phyloP scores from a whole-genome alignment of 2,797 vertebrate species.

The Sciurus carolinensis region DNA sequence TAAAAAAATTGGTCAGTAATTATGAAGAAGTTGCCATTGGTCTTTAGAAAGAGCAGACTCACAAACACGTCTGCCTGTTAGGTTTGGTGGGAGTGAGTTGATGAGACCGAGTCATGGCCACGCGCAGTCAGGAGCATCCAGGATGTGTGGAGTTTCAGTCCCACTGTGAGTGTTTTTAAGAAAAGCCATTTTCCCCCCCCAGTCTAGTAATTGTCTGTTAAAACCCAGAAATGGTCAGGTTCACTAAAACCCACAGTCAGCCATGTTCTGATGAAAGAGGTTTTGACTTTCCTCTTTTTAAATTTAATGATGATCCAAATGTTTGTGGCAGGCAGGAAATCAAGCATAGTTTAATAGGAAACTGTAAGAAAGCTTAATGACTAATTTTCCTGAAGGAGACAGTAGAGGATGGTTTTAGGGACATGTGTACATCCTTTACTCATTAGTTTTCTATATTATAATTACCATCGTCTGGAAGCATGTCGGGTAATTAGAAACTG shows the following conservation, averaged over 20 bases:
- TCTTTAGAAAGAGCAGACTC: background rate
- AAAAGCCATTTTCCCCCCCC: background rate
- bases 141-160: background rate
- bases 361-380: constrained; percentile 46
- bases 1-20: background rate
- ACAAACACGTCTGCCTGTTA: accelerated
- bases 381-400: background rate
- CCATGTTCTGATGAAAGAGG: background rate
- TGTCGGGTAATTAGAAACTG: background rate
- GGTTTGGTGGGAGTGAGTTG: background rate
- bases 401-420: background rate
- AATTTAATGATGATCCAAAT: background rate
- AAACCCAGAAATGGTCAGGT: background rate
- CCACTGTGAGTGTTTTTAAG: background rate
- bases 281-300: background rate
- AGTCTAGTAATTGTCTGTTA: background rate
- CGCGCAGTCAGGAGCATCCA: accelerated
- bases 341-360: background rate
- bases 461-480: background rate
- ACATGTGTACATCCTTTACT: background rate
- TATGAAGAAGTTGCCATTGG: background rate
- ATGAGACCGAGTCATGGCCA: accelerated
- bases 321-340: constrained; percentile 55
- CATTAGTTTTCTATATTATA: accelerated
- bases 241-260: background rate